Percentiles rank a stretch among this genome's conserved stretches.
Evolutionary conservation across 2,797 vertebrate species (phyloP).

Genomic region (Hoplostethus mediterraneus): DNA sequence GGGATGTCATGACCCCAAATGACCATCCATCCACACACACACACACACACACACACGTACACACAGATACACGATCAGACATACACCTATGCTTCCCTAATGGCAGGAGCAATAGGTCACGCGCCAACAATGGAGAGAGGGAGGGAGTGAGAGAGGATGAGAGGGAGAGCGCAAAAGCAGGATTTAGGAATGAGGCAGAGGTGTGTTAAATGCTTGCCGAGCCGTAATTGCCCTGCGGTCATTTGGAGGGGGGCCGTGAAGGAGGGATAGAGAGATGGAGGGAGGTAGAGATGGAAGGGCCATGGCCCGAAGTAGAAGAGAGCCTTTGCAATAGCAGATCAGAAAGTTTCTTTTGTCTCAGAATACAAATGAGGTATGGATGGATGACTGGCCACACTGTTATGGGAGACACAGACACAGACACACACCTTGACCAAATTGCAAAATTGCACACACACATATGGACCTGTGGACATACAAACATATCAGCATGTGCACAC

Average conservation of each 20-base stretch:
- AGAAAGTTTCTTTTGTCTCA: conserved; percentile 61
- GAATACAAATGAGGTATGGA: conserved; percentile 70
- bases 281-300: conserved; percentile 21
- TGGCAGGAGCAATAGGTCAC: conserved; percentile 74
- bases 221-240: conserved; percentile 52
- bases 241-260: conserved; percentile 16
- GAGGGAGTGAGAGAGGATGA: conserved; percentile 19
- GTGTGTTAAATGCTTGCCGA: conserved; percentile 35
- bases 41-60: conserved; percentile 24
- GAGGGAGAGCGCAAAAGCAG: conserved; percentile 21
- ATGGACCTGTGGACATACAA: too few relatives aligned
- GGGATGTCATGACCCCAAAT: conserved; percentile 73
- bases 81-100: conserved; percentile 65
- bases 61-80: conserved; percentile 49
- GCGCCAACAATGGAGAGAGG: conserved; percentile 53
- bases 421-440: not conserved
- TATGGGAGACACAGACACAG: conserved; percentile 29
- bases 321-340: conserved; percentile 54
- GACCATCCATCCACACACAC: conserved; percentile 53
- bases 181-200: conserved; percentile 48
- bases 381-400: conserved; percentile 44
- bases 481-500: not conserved
- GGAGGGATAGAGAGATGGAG: conserved; percentile 19
- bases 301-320: conserved; percentile 53
- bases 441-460: too few relatives aligned